Percentiles rank a stretch among this genome's conserved stretches.
These are phyloP conservation scores for Bothrops jararaca DNA, from an alignment of 2,113 vertebrate species.

Conservation along the genomic window DNA sequence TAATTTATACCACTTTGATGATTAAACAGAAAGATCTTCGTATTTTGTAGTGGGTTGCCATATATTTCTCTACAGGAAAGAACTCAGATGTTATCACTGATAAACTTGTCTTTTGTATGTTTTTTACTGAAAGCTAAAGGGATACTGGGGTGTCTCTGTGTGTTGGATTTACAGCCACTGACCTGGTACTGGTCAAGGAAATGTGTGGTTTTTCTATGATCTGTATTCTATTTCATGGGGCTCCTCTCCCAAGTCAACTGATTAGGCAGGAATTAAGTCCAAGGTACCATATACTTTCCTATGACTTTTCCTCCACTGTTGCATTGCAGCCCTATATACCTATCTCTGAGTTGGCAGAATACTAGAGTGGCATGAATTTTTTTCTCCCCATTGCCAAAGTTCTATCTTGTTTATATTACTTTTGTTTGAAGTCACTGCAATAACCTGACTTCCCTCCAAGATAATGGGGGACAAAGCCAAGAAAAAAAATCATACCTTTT, in stretches of 20 bases:
- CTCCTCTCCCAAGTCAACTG: not conserved
- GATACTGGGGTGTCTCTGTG: not conserved
- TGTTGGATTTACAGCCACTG: not conserved
- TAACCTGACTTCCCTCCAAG: not conserved
- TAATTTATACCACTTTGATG: not conserved
- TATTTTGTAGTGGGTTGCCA: not conserved
- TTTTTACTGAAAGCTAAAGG: not conserved
- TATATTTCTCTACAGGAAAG: not conserved
- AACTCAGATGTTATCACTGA: not conserved
- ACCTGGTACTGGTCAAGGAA: not conserved
- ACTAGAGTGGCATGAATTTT: not conserved
- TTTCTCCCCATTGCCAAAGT: not conserved
- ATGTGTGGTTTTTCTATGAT: not conserved
- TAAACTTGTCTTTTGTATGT: not conserved
- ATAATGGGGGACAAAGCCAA: not conserved
- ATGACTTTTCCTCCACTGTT: not conserved
- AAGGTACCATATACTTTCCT: not conserved
- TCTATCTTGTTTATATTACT: not conserved
- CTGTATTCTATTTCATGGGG: not conserved
- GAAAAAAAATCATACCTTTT: not conserved
- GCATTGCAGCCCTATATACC: not conserved
- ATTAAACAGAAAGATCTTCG: not conserved
- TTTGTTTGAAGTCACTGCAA: not conserved
- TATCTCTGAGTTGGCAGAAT: not conserved
- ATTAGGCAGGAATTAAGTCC: not conserved